Conservation (phyloP, 2,888 invertebrate genomes). For the Frankliniella fusca region DNA sequence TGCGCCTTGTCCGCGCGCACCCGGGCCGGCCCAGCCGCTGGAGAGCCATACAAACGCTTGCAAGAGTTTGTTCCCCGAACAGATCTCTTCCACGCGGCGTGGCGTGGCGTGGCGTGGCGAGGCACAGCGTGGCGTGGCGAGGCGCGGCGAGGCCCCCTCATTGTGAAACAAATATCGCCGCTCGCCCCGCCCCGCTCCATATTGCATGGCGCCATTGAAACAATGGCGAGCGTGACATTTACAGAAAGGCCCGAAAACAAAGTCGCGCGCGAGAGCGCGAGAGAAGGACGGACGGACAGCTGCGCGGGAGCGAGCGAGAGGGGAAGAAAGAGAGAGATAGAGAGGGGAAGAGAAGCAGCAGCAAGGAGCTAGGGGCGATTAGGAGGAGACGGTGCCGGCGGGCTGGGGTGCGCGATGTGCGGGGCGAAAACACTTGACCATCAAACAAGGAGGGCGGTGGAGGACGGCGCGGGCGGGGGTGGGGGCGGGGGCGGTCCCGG, state of each 20-base stretch:
- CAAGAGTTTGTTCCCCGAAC: slow-evolving; percentile 12
- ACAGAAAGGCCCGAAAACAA: slow-evolving; percentile 20
- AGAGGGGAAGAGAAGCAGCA: background rate
- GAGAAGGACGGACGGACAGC: background rate
- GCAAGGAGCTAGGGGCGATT: background rate
- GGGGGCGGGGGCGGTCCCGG: background rate
- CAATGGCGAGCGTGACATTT: slow-evolving; percentile 16
- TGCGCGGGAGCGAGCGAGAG: background rate
- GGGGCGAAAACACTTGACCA: slow-evolving; percentile 10
- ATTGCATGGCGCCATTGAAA: slow-evolving; percentile 19
- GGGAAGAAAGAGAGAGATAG: background rate
- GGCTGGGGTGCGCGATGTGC: slow-evolving; percentile 5
- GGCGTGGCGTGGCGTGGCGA: too few relatives aligned
- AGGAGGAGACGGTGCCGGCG: background rate
- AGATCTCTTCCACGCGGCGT: background rate
- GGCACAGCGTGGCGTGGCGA: too few relatives aligned
- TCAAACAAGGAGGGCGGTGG: background rate
- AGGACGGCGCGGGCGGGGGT: background rate
- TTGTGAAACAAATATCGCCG: slow-evolving; percentile 17
- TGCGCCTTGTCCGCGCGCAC: background rate
- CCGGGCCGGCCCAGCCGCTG: background rate
- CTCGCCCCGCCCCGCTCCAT: background rate
- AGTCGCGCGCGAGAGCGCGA: background rate
- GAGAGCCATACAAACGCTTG: slow-evolving; percentile 20
- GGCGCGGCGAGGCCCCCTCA: background rate